A percentile compares a stretch with the other conserved stretches of the same genome.
These are phyloP conservation scores for Otocyon megalotis DNA, from an alignment of 2,113 vertebrate genomes.

Conservation along the genomic window DNA sequence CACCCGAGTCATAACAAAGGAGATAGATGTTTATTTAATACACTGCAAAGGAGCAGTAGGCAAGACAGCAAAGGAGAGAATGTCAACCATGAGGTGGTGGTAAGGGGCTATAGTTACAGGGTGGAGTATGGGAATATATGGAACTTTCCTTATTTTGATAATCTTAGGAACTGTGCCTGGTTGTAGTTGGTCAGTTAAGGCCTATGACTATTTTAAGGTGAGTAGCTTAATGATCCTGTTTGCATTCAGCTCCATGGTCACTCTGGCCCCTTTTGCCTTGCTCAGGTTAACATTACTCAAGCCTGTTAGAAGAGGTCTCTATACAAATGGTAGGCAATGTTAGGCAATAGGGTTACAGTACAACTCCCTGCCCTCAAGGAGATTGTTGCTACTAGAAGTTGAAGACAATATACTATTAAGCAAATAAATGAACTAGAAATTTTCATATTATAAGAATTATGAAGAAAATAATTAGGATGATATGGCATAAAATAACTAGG, in stretches of 20 bases:
- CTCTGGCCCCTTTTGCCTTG: neutral
- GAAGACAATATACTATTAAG: neutral
- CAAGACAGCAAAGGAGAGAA: neutral
- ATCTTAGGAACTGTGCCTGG: neutral
- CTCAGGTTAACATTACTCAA: neutral
- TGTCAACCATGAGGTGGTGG: neutral
- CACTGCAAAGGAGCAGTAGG: neutral
- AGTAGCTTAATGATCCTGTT: neutral
- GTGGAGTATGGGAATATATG: neutral
- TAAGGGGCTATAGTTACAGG: neutral
- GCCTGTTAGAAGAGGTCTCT: neutral
- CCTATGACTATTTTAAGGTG: neutral
- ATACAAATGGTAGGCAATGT: neutral
- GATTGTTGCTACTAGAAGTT: neutral
- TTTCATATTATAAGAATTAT: neutral
- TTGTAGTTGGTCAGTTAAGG: neutral
- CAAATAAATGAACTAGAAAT: neutral
- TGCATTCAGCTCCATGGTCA: neutral
- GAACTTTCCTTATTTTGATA: neutral
- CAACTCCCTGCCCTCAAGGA: neutral
- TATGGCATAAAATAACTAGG: neutral
- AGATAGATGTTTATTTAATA: neutral
- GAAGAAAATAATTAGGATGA: neutral
- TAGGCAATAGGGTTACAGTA: neutral
- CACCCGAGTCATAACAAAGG: neutral